Percentiles rank a stretch among this genome's conserved stretches.
These are phyloP conservation scores for Venusia cambrica DNA, from an alignment of 2,888 invertebrate species.

Conservation along the genomic window DNA sequence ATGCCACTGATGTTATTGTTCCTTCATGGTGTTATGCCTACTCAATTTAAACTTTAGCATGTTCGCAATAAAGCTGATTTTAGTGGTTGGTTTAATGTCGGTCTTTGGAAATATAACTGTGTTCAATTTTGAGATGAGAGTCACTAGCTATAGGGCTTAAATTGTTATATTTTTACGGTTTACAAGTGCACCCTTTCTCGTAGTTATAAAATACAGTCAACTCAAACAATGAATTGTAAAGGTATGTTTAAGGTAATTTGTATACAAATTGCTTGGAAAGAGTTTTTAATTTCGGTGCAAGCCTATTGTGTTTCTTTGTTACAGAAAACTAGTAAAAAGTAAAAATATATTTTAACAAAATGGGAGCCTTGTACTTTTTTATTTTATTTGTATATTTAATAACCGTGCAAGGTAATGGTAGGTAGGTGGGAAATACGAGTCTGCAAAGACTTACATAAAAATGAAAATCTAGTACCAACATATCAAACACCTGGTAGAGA, in stretches of 20 bases:
- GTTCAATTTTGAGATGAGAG: too few species aligned
- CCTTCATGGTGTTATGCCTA: background rate
- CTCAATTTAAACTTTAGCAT: background rate
- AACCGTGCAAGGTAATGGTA: too few species aligned
- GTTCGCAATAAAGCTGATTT: background rate
- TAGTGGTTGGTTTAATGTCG: background rate
- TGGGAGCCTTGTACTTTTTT: too few species aligned
- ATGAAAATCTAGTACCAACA: too few species aligned
- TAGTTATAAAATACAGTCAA: constrained; percentile 13
- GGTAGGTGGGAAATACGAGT: too few species aligned
- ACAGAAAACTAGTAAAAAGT: background rate
- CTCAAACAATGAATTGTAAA: constrained; percentile 17
- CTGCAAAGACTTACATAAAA: too few species aligned
- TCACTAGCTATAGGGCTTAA: too few species aligned
- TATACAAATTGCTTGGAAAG: constrained; percentile 19
- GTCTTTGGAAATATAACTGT: background rate
- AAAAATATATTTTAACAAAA: too few species aligned
- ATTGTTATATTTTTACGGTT: background rate
- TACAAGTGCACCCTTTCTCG: constrained; percentile 4
- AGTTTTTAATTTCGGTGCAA: constrained; percentile 10
- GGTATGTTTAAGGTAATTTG: constrained; percentile 16
- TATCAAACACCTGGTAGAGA: too few species aligned
- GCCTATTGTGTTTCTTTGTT: constrained; percentile 2
- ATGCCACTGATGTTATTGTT: constrained; percentile 11
- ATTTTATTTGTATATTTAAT: too few species aligned